Base-by-base conservation (phyloP, 1,140 invertebrate species). In the Drosophila ohnishii region DNA sequence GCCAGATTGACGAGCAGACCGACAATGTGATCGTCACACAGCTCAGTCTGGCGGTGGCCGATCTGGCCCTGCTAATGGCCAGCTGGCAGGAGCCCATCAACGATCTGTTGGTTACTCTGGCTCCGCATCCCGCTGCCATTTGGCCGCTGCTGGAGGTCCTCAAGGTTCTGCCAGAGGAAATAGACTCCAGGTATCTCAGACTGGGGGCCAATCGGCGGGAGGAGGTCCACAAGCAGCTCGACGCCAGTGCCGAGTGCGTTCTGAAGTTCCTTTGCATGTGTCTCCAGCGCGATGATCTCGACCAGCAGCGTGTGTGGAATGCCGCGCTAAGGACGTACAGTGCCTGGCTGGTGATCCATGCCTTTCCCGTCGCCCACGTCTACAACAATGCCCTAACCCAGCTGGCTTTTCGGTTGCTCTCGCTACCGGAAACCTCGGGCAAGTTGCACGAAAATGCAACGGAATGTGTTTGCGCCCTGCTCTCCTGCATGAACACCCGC, bases 121-220 rank as follows among this genome's bases (percentile, higher is more conserved):
- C 95, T 25, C 93, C 93, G 71, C 94, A 94, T 42, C 92, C 92
- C 16, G 93, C 92, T 66, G 95, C 94, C 91, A 91, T 95, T 59
- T 96, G 95, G 94, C 95, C 97, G 32, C 92, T 99, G 30, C 91
- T 99, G 78, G 97, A 99, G 94, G 95, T 99, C 65, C 93, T 99
- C 42, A 98, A 95, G 42, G 95, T 99, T 9, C 93, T 99, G 79
- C 98, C 98, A n/a, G 98, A 99, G 94, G 98, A 99, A 95, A 95
- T 98, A 37, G 95, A 95, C 86, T 97, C 95, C 11, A 92, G 96
- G 81, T 95, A 95, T 75, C 92, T 99, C 30, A 95, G 96, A 85
- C 92, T 99, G 60, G 98, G 98, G 28, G 96, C 96, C 67, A 99
- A 99, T 92, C 93, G 98, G 80, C 93, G 98, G 60, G 94, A 95